phyloP scores from a whole-genome alignment of 2,113 vertebrate genomes.

The Scopus umbretta region DNA sequence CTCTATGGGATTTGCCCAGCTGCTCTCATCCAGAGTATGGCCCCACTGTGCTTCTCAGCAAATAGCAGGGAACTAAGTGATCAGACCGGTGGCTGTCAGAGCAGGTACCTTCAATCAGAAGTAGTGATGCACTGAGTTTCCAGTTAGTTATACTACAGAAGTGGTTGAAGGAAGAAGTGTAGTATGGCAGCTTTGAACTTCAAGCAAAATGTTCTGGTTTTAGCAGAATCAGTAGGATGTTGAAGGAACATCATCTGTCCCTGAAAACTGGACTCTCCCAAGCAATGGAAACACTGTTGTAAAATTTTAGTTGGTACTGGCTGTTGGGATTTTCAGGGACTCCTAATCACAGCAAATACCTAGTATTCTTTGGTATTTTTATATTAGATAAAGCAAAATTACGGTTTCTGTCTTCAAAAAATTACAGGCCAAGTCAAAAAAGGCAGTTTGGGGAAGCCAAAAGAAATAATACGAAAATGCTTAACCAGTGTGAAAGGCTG shows the following conservation, averaged over 20 bases:
- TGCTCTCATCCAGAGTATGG: background rate
- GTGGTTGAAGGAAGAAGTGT: background rate
- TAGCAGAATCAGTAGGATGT: background rate
- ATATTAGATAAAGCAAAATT: background rate
- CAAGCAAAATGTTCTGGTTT: background rate
- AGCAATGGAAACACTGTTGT: background rate
- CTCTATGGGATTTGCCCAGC: background rate
- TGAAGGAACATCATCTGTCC: background rate
- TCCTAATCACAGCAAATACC: background rate
- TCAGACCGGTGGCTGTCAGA: background rate
- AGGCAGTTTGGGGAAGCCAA: background rate
- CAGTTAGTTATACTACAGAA: background rate
- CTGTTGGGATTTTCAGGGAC: background rate
- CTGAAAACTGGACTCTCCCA: background rate
- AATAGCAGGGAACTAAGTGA: background rate
- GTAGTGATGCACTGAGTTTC: background rate
- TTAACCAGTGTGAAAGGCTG: background rate
- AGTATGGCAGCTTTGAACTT: background rate
- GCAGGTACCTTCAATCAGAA: background rate
- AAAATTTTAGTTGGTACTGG: background rate
- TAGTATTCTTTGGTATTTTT: background rate
- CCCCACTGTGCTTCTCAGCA: background rate
- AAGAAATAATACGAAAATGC: background rate
- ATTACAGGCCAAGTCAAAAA: background rate
- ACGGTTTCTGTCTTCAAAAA: background rate